A percentile compares a stretch with the other conserved stretches of the same genome.
phyloP scores from a whole-genome alignment of 2,113 vertebrate genomes.

The Cervus canadensis region DNA sequence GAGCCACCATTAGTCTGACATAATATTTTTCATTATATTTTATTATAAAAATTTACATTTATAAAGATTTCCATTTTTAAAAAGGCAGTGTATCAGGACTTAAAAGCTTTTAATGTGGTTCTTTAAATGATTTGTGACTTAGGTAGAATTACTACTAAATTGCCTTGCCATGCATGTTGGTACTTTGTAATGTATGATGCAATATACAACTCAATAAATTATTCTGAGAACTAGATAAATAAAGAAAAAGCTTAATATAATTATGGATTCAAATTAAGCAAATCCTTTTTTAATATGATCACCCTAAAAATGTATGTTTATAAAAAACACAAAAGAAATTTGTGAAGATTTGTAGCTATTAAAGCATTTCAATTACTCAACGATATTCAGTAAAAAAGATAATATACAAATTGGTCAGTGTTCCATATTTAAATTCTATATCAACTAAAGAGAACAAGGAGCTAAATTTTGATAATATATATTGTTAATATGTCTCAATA shows the following conservation, averaged over 20 bases:
- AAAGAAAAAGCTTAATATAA: background rate
- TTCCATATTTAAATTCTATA: background rate
- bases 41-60: background rate
- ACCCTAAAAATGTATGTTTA: background rate
- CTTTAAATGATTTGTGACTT: background rate
- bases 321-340: background rate
- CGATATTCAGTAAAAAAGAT: background rate
- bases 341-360: background rate
- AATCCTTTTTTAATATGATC: background rate
- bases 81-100: background rate
- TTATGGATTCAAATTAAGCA: background rate
- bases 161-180: background rate
- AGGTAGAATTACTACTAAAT: background rate
- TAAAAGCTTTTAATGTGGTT: background rate
- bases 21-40: background rate
- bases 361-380: background rate
- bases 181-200: background rate
- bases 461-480: background rate
- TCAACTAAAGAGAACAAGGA: background rate
- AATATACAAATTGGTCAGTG: background rate
- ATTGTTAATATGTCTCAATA: background rate
- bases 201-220: slow-evolving; percentile 12
- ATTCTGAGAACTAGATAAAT: background rate
- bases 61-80: slow-evolving; percentile 2
- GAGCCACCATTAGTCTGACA: background rate